Evolutionary conservation across 1,140 invertebrate species (phyloP).

Genomic region (Hermetia illucens): DNA sequence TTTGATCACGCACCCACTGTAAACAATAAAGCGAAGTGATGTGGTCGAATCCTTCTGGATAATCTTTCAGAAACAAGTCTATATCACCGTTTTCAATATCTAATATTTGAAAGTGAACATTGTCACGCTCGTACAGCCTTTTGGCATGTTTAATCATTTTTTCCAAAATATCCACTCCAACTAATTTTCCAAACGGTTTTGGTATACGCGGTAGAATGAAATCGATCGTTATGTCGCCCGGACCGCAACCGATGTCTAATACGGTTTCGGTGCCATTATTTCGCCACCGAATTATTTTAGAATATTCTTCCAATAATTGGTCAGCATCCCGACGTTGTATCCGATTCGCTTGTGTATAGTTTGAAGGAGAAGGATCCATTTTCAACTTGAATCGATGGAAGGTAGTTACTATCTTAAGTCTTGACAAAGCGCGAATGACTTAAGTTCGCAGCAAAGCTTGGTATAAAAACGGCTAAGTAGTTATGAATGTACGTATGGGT

Average conservation of each 20-base stretch:
- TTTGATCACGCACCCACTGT: slow-evolving; percentile 65
- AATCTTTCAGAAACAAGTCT: slow-evolving; percentile 17
- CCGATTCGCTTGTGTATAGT: too few relatives aligned
- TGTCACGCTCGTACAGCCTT: not conserved
- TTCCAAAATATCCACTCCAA: not conserved
- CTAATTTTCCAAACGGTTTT: not conserved
- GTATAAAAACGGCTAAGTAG: too few relatives aligned
- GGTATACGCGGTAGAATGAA: slow-evolving; percentile 22
- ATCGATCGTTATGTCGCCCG: slow-evolving; percentile 28
- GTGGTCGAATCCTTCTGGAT: slow-evolving; percentile 47
- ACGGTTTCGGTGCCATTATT: slow-evolving; percentile 7
- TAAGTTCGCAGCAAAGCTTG: too few relatives aligned
- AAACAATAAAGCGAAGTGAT: slow-evolving; percentile 68
- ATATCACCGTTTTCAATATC: not conserved
- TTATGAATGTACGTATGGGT: too few relatives aligned
- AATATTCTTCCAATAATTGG: not conserved
- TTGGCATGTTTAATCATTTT: not conserved
- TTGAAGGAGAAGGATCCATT: too few relatives aligned
- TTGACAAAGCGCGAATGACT: too few relatives aligned
- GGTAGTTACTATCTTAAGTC: too few relatives aligned
- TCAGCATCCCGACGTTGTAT: not conserved
- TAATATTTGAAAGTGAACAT: not conserved
- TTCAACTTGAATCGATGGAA: too few relatives aligned
- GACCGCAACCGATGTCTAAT: slow-evolving; percentile 33
- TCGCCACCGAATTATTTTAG: not conserved